Evolutionary conservation across 2,113 vertebrate species (phyloP), one percentile per base, ranked within the genome.

Genomic region (Uria aalge): DNA sequence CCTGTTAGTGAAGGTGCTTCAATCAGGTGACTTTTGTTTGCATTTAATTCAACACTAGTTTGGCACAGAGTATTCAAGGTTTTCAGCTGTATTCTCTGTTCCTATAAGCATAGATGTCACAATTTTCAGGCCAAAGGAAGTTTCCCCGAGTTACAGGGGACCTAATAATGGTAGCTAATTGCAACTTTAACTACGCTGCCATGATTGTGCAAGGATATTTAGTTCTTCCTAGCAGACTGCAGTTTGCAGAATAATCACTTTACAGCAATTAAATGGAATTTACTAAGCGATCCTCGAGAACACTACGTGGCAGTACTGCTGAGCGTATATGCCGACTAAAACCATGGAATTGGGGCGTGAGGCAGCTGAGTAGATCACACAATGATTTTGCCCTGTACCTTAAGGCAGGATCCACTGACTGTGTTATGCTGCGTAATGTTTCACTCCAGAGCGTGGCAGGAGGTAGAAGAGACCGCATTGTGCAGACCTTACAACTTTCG

Each of bases 351-450:
- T n/a, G 29, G 55, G 38, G 36, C 19, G 38, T 80, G 56, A 92
- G 77, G 60, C 83, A 89, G 67, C 55, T n/a, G 59, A 85, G 73
- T 27, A 77, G 77, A 86, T 53, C 57, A 63, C 59, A 22, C 19
- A 40, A 20, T 0, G 27, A 40, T 80, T 80, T 64, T 85, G 34
- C 64, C 74, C 62, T 64, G n/a, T 52, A 64, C 64, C 50, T 87
- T 36, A 40, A 86, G 77, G 68, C 6, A 7, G 86, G 76, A 75
- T 72, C 34, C 60, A 15, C 68, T 41, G 59, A 12, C 60, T 36
- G 15, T 12, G 34, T 47, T 72, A 20, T 11, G 15, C n/a, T 73
- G 71, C 0, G 0, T 9, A 81, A 74, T 1, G 0, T 64, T 94
- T 92, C 89, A 55, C 67, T 75, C 40, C 74, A 66, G 34, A 80